Percentiles rank a stretch among this genome's conserved stretches.
These are phyloP conservation scores for Gymnoscopelus microlampas DNA, from an alignment of 2,797 vertebrate genomes.

Conservation along the genomic window DNA sequence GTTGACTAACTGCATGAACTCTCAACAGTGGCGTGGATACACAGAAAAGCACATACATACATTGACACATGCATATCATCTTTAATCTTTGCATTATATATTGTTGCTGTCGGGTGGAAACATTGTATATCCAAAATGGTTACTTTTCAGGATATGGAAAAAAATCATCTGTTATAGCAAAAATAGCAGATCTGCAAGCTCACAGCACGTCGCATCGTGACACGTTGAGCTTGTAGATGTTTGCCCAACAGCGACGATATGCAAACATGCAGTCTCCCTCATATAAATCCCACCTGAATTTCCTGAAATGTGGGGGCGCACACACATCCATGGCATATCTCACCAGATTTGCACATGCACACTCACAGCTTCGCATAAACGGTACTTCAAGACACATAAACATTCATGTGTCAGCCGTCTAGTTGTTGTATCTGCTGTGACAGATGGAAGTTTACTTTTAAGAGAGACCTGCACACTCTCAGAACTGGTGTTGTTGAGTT, in stretches of 20 bases:
- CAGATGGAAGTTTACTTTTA: constrained; percentile 27
- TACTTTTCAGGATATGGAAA: no score
- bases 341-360: constrained; percentile 29
- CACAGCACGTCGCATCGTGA: no score
- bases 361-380: constrained; percentile 26
- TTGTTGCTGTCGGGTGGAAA: neutral
- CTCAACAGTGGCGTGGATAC: constrained; percentile 17
- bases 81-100: neutral
- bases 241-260: no score
- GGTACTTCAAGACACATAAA: constrained; percentile 22
- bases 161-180: no score
- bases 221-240: no score
- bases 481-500: constrained; percentile 18
- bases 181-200: no score
- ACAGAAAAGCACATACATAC: constrained; percentile 3
- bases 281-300: no score
- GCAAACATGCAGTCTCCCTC: no score
- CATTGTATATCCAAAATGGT: no score
- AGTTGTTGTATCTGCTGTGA: constrained; percentile 46
- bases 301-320: neutral
- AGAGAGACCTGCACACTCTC: constrained; percentile 32
- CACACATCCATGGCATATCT: constrained; percentile 12
- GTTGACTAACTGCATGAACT: constrained; percentile 37
- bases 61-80: constrained; percentile 14
- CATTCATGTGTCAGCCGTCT: constrained; percentile 30